Evolutionary conservation across 2,888 invertebrate species (phyloP).

Genomic region (Tachina fera): DNA sequence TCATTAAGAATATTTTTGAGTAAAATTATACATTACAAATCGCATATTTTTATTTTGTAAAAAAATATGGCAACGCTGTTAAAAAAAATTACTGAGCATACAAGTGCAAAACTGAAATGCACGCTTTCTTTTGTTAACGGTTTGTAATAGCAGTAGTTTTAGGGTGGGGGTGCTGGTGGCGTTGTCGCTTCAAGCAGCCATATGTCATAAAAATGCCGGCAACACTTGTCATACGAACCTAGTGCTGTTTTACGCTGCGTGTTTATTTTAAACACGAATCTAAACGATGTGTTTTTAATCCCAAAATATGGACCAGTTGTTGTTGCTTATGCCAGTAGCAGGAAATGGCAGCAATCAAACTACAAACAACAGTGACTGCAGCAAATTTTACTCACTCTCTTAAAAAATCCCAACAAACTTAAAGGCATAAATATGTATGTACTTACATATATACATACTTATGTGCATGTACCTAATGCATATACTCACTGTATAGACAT

Average conservation of each 20-base stretch:
- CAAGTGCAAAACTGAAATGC: conserved; percentile 46
- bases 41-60: too few relatives aligned
- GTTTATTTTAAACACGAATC: conserved; percentile 47
- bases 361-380: conserved; percentile 26
- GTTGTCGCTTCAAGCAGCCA: conserved; percentile 24
- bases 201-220: conserved; percentile 57
- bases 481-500: neutral
- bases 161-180: neutral
- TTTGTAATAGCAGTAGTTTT: neutral
- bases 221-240: conserved; percentile 63
- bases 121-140: conserved; percentile 45
- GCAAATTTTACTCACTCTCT: conserved; percentile 51
- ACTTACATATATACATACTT: neutral
- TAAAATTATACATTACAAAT: too few relatives aligned
- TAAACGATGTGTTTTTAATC: conserved; percentile 58
- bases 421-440: neutral
- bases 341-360: conserved; percentile 41
- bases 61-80: neutral
- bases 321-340: conserved; percentile 42
- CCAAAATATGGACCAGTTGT: conserved; percentile 63
- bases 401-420: too few relatives aligned
- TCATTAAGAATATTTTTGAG: too few relatives aligned
- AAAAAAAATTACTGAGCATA: conserved; percentile 57
- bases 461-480: neutral
- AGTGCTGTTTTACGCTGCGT: conserved; percentile 6